Conservation (phyloP, 2,888 invertebrate genomes). For the Pecten maximus region DNA sequence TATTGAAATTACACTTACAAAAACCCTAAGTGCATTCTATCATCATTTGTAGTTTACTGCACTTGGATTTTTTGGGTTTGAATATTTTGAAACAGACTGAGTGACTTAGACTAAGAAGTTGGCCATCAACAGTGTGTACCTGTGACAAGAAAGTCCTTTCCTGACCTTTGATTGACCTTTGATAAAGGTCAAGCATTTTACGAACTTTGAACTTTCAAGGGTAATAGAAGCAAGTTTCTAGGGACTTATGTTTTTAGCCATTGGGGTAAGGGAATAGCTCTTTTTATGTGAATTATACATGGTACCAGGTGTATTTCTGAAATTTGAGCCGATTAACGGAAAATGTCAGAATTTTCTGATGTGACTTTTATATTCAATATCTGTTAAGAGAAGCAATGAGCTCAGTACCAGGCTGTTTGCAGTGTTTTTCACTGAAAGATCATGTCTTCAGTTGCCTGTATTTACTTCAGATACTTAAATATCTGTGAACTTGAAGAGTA, state of each 20-base stretch:
- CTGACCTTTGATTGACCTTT: too few relatives aligned
- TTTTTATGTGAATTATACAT: too few relatives aligned
- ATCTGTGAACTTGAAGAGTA: not conserved
- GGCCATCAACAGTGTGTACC: not conserved
- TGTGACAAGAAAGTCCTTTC: not conserved
- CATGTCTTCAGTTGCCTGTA: not conserved
- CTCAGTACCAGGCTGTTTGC: not conserved
- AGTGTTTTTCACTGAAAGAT: not conserved
- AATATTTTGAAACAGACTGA: not conserved
- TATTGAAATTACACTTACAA: conserved; percentile 18
- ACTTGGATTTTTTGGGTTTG: conserved; percentile 5
- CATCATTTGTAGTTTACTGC: not conserved
- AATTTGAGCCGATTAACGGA: not conserved
- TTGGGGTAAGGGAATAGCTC: too few relatives aligned
- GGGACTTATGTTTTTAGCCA: too few relatives aligned
- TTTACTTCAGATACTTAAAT: not conserved
- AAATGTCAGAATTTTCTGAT: not conserved
- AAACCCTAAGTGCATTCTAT: not conserved
- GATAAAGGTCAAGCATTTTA: too few relatives aligned
- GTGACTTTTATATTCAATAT: not conserved
- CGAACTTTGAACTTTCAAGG: too few relatives aligned
- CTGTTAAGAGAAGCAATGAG: not conserved
- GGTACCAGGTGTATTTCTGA: not conserved
- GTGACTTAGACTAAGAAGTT: not conserved
- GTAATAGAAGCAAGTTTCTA: too few relatives aligned